Conservation (phyloP, 2,797 vertebrate genomes). For the Hypotaenidia okinawae region DNA sequence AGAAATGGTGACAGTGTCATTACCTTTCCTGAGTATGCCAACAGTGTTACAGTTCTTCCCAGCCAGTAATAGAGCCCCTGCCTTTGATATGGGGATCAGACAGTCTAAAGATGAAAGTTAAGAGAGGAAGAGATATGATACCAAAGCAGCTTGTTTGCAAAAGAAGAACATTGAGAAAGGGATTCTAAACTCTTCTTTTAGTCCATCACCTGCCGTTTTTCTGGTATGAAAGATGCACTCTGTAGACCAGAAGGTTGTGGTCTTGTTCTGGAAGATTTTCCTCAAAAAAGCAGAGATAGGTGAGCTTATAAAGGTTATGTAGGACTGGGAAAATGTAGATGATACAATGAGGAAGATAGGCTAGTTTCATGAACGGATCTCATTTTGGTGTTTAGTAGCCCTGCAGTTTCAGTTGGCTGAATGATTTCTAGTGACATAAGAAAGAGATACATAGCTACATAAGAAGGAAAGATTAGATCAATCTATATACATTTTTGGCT, state of each 20-base stretch:
- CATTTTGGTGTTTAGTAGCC: background rate
- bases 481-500: background rate
- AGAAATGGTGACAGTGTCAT: background rate
- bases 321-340: background rate
- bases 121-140: background rate
- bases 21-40: background rate
- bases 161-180: background rate
- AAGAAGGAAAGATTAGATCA: background rate
- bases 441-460: background rate
- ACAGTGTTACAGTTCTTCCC: background rate
- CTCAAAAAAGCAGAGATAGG: background rate
- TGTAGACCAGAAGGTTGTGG: background rate
- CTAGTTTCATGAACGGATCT: background rate
- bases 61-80: background rate
- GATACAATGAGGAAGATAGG: background rate
- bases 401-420: background rate
- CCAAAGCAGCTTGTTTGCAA: background rate
- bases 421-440: background rate
- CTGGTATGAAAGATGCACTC: background rate
- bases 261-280: background rate
- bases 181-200: background rate
- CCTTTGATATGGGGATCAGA: background rate
- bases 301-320: background rate
- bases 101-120: background rate
- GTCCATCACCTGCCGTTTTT: background rate